These are phyloP conservation scores for Sphyrna mokarran DNA, from an alignment of 2,113 vertebrate genomes.

Conservation along the genomic window DNA sequence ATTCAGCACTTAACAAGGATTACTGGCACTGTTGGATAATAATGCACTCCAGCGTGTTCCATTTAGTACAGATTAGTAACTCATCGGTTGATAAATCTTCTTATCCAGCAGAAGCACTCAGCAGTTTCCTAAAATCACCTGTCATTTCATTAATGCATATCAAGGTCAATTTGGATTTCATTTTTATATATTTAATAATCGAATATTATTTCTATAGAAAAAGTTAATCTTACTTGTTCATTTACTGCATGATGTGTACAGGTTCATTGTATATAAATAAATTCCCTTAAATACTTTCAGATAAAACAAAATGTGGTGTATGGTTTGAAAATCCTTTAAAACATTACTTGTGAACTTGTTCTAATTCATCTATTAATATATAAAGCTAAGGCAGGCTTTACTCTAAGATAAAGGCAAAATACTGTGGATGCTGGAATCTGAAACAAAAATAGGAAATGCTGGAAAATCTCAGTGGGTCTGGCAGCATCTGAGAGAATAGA, in stretches of 20 bases:
- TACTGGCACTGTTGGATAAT: background rate
- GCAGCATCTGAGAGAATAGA: no score
- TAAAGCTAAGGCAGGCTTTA: background rate
- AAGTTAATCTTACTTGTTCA: background rate
- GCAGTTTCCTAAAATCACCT: conserved; percentile 43
- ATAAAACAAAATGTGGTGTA: background rate
- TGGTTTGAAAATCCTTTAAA: background rate
- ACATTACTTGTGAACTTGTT: background rate
- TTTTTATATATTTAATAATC: conserved; percentile 1
- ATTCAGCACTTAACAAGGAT: conserved; percentile 21
- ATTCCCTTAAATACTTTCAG: background rate
- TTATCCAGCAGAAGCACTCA: conserved; percentile 45
- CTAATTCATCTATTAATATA: background rate
- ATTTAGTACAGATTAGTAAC: conserved; percentile 36
- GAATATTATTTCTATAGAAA: background rate
- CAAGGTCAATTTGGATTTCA: conserved; percentile 39
- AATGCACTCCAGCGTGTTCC: background rate
- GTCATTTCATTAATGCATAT: conserved; percentile 38
- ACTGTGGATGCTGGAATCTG: no score
- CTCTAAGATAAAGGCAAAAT: no score
- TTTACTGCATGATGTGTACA: background rate
- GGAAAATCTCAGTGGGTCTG: no score
- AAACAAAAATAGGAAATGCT: no score
- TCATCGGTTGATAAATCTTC: conserved; percentile 46
- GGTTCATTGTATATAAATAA: conserved; percentile 6